Percentiles rank a stretch among this genome's conserved stretches.
These are phyloP conservation scores for Clarias fuscus DNA, from an alignment of 2,797 vertebrate genomes.

Conservation along the genomic window DNA sequence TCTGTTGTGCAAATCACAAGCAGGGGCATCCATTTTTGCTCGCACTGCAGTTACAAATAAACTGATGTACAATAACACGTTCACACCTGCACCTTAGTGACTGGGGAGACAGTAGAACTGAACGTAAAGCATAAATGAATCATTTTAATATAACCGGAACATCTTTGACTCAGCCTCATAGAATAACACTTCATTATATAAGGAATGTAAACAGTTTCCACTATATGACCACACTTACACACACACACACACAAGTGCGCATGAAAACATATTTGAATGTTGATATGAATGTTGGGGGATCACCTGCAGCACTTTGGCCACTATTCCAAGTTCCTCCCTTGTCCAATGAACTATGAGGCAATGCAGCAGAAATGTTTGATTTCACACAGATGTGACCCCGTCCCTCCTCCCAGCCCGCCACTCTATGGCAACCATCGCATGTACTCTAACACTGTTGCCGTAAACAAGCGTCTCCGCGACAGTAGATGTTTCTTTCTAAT, in stretches of 20 bases:
- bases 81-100: no score
- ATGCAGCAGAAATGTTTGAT: slow-evolving; percentile 55
- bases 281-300: slow-evolving; percentile 22
- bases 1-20: no score
- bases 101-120: no score
- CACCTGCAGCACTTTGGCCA: slow-evolving; percentile 39
- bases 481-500: slow-evolving; percentile 31
- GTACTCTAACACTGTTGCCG: slow-evolving; percentile 43
- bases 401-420: slow-evolving; percentile 39
- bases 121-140: no score
- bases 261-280: not conserved
- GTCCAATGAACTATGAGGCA: slow-evolving; percentile 60
- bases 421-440: slow-evolving; percentile 51
- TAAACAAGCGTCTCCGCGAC: slow-evolving; percentile 55
- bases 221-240: not conserved
- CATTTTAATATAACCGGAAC: no score
- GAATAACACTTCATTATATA: not conserved
- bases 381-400: slow-evolving; percentile 60
- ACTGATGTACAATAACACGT: no score
- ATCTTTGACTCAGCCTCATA: no score
- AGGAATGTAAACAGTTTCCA: not conserved
- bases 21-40: no score
- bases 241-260: not conserved
- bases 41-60: no score
- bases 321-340: slow-evolving; percentile 42